Evolutionary conservation across 2,888 invertebrate genomes (phyloP).

Genomic region (Quadriops clusia): DNA sequence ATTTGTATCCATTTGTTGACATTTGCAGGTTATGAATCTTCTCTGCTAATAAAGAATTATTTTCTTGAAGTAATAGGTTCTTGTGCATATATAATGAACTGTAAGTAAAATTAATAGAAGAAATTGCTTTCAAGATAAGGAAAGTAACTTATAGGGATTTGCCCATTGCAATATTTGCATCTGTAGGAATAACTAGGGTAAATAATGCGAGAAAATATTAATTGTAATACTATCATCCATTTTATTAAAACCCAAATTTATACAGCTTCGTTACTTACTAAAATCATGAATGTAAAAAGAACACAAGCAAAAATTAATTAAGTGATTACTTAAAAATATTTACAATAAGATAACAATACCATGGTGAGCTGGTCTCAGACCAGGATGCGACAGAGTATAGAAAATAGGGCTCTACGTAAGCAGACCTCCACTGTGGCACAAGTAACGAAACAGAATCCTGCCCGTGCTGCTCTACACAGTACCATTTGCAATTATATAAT

Average conservation of each 20-base stretch:
- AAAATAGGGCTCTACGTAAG: conserved; percentile 36
- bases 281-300: conserved; percentile 38
- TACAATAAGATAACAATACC: conserved; percentile 39
- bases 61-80: no score
- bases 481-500: conserved; percentile 15
- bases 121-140: no score
- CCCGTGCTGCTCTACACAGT: conserved; percentile 9
- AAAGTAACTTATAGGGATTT: no score
- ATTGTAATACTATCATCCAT: conserved; percentile 36
- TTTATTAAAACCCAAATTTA: conserved; percentile 40
- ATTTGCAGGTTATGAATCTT: no score
- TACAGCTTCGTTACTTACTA: conserved; percentile 38
- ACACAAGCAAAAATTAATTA: conserved; percentile 35
- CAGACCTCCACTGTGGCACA: conserved; percentile 28
- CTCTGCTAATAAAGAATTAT: no score
- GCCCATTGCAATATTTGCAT: no score
- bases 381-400: conserved; percentile 31
- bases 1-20: no score
- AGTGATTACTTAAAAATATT: conserved; percentile 39
- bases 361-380: conserved; percentile 36
- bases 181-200: no score
- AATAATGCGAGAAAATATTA: no score
- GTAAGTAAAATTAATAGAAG: no score
- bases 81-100: no score
- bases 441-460: conserved; percentile 15